Conservation (phyloP, 2,888 invertebrate species). For the Hyles lineata region DNA sequence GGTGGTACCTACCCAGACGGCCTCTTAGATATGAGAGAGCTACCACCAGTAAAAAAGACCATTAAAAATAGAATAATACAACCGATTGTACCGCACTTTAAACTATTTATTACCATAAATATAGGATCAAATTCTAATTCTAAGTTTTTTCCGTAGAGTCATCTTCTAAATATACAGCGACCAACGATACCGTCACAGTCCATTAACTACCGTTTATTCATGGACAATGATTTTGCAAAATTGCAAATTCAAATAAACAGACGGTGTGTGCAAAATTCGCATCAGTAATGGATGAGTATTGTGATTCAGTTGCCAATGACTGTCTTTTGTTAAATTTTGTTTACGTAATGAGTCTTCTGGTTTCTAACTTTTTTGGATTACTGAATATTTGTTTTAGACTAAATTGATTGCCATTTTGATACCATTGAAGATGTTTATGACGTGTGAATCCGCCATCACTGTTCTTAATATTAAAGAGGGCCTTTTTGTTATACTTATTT, state of each 20-base stretch:
- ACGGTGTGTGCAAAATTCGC: constrained; percentile 37
- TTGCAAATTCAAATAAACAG: background rate
- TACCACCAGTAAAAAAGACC: too few species aligned
- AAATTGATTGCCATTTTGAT: too few species aligned
- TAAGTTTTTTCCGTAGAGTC: background rate
- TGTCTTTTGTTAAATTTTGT: background rate
- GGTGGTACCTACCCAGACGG: too few species aligned
- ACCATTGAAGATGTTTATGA: too few species aligned
- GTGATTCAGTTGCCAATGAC: constrained; percentile 29
- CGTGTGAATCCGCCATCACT: too few species aligned
- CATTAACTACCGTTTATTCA: background rate
- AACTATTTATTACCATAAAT: background rate
- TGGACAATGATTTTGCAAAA: background rate
- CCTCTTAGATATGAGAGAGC: too few species aligned
- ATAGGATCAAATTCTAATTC: background rate
- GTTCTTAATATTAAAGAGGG: too few species aligned
- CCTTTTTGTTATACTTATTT: too few species aligned
- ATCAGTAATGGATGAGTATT: constrained; percentile 50
- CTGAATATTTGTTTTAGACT: too few species aligned
- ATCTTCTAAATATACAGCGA: background rate
- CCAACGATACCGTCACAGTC: background rate
- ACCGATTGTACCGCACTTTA: too few species aligned
- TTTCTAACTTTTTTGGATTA: too few species aligned
- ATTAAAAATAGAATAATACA: too few species aligned
- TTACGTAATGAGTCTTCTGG: background rate